phyloP scores from a whole-genome alignment of 2,113 vertebrate genomes.

The Labrus mixtus region DNA sequence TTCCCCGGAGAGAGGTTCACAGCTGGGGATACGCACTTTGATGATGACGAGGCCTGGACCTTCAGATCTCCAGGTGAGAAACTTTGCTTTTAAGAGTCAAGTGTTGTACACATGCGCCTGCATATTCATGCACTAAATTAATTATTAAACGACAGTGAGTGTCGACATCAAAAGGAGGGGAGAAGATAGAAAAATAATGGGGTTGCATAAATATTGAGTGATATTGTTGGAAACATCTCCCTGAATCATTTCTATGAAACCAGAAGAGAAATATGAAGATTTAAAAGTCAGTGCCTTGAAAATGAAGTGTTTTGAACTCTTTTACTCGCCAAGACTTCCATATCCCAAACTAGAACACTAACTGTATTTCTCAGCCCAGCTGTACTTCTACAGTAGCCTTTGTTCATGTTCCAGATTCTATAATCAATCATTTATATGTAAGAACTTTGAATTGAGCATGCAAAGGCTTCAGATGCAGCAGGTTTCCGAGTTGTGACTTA shows the following conservation, averaged over 20 bases:
- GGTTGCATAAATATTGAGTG: neutral
- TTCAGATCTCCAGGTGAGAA: slow-evolving; percentile 92
- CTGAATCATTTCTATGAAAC: slow-evolving; percentile 1
- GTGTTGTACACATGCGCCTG: neutral
- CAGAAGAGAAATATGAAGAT: slow-evolving; percentile 7
- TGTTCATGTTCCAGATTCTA: slow-evolving; percentile 60
- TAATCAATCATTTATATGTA: slow-evolving; percentile 64
- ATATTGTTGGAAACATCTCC: neutral
- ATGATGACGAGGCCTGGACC: slow-evolving; percentile 95
- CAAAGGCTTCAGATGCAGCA: neutral
- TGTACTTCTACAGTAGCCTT: slow-evolving; percentile 24
- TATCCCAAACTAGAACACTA: slow-evolving; percentile 25
- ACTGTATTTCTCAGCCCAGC: slow-evolving; percentile 34
- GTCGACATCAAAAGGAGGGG: neutral
- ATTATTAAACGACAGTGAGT: neutral
- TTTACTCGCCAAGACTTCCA: slow-evolving; percentile 1
- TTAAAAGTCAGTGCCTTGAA: neutral
- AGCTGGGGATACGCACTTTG: slow-evolving; percentile 94
- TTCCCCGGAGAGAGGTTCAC: slow-evolving; percentile 92
- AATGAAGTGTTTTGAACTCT: slow-evolving; percentile 19
- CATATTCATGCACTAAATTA: neutral
- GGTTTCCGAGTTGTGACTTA: slow-evolving; percentile 24
- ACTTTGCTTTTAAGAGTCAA: slow-evolving; percentile 1
- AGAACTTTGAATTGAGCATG: slow-evolving; percentile 47
- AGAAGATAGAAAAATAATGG: neutral